Evolutionary conservation across 1,140 invertebrate species (phyloP).

Genomic region (Hypsibius dujardini): DNA sequence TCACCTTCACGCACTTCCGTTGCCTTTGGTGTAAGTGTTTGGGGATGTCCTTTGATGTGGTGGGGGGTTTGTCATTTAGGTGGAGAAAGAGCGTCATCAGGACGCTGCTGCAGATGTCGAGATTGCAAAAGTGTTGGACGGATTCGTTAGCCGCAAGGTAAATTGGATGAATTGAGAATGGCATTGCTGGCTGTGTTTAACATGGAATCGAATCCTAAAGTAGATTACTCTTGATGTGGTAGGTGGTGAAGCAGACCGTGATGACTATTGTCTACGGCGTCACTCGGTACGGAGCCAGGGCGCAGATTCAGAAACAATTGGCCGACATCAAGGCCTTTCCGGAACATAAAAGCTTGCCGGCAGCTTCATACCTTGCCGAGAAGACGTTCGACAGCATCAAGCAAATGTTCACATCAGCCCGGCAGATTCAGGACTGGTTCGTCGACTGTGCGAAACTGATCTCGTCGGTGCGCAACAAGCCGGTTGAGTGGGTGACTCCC

Average conservation of each 20-base stretch:
- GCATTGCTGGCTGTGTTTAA: no score
- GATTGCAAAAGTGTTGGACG: slow-evolving; percentile 55
- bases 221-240: slow-evolving; percentile 20
- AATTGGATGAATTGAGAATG: no score
- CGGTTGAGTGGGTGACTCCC: slow-evolving; percentile 87
- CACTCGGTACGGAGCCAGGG: slow-evolving; percentile 70
- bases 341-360: slow-evolving; percentile 52
- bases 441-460: slow-evolving; percentile 59
- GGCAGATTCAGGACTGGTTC: slow-evolving; percentile 92
- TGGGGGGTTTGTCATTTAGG: slow-evolving; percentile 41
- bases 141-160: slow-evolving; percentile 72
- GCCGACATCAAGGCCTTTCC: slow-evolving; percentile 66
- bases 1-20: no score
- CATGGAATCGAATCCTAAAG: no score
- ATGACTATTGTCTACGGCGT: slow-evolving; percentile 99
- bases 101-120: slow-evolving; percentile 56
- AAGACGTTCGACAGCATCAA: slow-evolving; percentile 72
- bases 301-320: slow-evolving; percentile 79
- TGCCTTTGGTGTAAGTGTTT: no score
- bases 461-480: slow-evolving; percentile 47
- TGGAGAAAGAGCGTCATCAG: slow-evolving; percentile 53
- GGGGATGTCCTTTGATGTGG: no score
- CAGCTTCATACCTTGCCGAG: slow-evolving; percentile 59
- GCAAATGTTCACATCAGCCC: slow-evolving; percentile 82
- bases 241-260: slow-evolving; percentile 86